These are phyloP conservation scores for Enteromius afrohamiltoni DNA, from an alignment of 2,797 vertebrate genomes.

Conservation along the genomic window DNA sequence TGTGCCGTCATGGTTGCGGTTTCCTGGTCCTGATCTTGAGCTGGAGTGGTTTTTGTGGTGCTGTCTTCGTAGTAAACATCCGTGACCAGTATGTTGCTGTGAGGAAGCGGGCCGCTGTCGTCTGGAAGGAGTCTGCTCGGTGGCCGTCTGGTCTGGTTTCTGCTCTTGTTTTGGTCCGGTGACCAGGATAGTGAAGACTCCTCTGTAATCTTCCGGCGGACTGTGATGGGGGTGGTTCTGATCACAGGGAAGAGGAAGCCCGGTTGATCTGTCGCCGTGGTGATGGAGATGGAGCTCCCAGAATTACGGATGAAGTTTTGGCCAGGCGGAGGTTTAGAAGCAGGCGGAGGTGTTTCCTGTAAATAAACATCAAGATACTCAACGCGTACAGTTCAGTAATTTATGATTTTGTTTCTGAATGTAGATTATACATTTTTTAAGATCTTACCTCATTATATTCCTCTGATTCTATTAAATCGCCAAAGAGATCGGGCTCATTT, in stretches of 20 bases:
- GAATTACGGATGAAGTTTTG: conserved; percentile 52
- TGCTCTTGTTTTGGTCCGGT: conserved; percentile 61
- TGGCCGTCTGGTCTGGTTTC: conserved; percentile 48
- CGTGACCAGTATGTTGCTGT: conserved; percentile 68
- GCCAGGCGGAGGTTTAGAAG: conserved; percentile 34
- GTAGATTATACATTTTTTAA: neutral
- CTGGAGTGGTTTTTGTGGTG: conserved; percentile 8
- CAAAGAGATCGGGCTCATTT: conserved; percentile 67
- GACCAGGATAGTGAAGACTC: conserved; percentile 71
- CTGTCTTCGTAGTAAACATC: conserved; percentile 76
- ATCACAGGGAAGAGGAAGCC: conserved; percentile 74
- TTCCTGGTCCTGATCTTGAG: conserved; percentile 44
- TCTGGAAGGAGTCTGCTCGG: conserved; percentile 51
- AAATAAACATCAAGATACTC: neutral
- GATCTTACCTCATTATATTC: conserved; percentile 67
- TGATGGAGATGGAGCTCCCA: conserved; percentile 72
- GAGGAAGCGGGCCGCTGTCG: conserved; percentile 56
- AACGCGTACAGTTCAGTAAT: neutral
- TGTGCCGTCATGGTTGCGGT: conserved; percentile 63
- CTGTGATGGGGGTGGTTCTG: conserved; percentile 56
- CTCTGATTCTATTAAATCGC: conserved; percentile 58
- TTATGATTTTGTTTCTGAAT: neutral
- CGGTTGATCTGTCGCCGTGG: conserved; percentile 69
- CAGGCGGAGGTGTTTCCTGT: conserved; percentile 13
- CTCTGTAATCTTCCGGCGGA: conserved; percentile 71